Percentiles rank a stretch among this genome's conserved stretches.
Conservation (phyloP, 2,113 vertebrate species). For the Limnothrissa miodon region DNA sequence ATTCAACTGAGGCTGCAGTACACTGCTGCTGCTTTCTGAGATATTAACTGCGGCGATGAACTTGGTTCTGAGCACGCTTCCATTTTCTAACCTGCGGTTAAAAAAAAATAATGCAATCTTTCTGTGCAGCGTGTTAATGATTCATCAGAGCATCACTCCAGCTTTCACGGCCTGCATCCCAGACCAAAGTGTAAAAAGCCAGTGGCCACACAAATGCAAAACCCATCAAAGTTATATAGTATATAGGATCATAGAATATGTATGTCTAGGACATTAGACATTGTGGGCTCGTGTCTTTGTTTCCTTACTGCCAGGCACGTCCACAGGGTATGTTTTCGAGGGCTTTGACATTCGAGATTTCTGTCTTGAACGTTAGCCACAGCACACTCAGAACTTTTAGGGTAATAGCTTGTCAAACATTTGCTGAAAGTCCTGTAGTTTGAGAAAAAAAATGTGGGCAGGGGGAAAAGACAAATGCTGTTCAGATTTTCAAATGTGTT, state of each 20-base stretch:
- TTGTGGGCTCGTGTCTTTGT: background rate
- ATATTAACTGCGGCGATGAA: slow-evolving; percentile 9
- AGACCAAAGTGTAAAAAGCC: background rate
- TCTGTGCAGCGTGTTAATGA: background rate
- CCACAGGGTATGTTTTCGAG: background rate
- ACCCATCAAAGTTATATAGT: background rate
- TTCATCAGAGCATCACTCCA: background rate
- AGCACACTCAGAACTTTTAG: background rate
- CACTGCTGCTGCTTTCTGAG: slow-evolving; percentile 8
- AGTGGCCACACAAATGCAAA: background rate
- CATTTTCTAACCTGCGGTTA: background rate
- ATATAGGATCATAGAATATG: background rate
- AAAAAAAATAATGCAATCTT: background rate
- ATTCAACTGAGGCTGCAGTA: slow-evolving; percentile 5
- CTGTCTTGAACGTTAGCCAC: background rate
- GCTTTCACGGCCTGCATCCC: background rate
- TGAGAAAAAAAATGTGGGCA: background rate
- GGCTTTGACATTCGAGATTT: background rate
- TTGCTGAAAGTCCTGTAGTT: background rate
- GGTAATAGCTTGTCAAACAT: background rate
- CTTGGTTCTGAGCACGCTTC: background rate
- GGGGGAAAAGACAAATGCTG: slow-evolving; percentile 42
- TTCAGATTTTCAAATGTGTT: slow-evolving; percentile 54
- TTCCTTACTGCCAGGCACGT: background rate
- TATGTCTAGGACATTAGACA: background rate